A percentile compares a stretch with the other conserved stretches of the same genome.
These are phyloP conservation scores for Acropternis orthonyx DNA, from an alignment of 2,797 vertebrate species.

Conservation along the genomic window DNA sequence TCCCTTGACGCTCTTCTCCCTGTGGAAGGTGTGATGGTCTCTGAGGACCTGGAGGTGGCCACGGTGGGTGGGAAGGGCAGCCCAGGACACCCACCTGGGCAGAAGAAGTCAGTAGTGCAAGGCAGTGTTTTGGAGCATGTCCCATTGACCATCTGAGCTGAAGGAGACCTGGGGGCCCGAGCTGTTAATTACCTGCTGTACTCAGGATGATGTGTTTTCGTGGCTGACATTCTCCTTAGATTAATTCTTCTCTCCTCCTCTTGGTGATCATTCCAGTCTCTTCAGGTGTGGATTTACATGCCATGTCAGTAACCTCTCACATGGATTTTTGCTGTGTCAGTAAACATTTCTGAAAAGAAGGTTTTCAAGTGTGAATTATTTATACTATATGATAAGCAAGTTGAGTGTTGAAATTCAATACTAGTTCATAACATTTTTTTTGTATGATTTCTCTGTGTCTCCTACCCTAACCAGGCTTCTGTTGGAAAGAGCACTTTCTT, in stretches of 20 bases:
- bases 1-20: neutral
- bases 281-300: slow-evolving; percentile 14
- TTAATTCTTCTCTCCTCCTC: neutral
- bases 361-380: slow-evolving; percentile 89
- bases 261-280: neutral
- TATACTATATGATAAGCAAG: slow-evolving; percentile 85
- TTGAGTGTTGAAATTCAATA: slow-evolving; percentile 81
- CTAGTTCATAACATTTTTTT: slow-evolving; percentile 76
- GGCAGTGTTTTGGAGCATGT: neutral
- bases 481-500: slow-evolving; percentile 32
- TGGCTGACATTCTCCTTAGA: neutral
- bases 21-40: neutral
- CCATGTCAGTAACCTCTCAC: slow-evolving; percentile 65
- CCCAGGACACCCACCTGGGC: neutral
- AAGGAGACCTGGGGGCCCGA: neutral
- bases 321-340: slow-evolving; percentile 83
- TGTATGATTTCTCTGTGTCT: slow-evolving; percentile 66
- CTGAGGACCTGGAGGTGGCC: neutral
- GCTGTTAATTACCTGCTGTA: neutral
- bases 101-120: neutral
- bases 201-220: neutral
- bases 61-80: neutral
- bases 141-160: neutral
- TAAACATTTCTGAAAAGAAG: slow-evolving; percentile 87
- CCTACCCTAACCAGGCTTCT: slow-evolving; percentile 3